Percentiles rank a stretch among this genome's conserved stretches.
phyloP scores from a whole-genome alignment of 2,113 vertebrate genomes.

The Sciurus niger region DNA sequence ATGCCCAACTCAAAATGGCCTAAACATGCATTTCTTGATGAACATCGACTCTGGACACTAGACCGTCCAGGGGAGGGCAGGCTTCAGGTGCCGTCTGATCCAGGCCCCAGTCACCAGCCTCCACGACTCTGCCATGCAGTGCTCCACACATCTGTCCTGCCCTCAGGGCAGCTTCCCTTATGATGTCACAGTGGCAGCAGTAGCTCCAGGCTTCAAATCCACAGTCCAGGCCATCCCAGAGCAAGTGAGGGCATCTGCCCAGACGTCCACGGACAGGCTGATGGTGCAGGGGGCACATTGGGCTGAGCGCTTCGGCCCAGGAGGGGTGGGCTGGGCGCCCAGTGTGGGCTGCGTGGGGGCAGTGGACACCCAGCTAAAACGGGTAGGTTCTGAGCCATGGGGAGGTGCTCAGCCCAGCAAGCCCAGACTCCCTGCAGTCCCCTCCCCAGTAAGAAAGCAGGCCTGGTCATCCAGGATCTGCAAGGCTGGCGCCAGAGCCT shows the following conservation, averaged over 20 bases:
- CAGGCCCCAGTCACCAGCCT: background rate
- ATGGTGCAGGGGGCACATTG: too few relatives aligned
- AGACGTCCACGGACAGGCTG: background rate
- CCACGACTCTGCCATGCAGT: background rate
- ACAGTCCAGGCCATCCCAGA: background rate
- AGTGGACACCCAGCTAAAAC: too few relatives aligned
- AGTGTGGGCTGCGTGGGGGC: background rate
- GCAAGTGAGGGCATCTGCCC: background rate
- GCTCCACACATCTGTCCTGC: too few relatives aligned
- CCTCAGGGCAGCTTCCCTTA: background rate
- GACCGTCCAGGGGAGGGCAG: too few relatives aligned
- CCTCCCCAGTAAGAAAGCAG: background rate
- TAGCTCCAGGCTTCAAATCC: background rate
- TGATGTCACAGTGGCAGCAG: background rate
- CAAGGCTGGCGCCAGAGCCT: background rate
- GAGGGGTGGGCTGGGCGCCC: background rate
- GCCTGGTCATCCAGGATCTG: too few relatives aligned
- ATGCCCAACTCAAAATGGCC: background rate
- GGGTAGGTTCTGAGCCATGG: background rate
- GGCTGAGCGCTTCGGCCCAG: background rate
- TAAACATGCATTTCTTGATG: too few relatives aligned
- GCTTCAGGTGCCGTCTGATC: background rate
- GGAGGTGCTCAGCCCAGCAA: accelerated
- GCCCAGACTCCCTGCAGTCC: background rate
- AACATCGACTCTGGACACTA: background rate